phyloP scores from a whole-genome alignment of 2,888 invertebrate species.

The Amiota communis region DNA sequence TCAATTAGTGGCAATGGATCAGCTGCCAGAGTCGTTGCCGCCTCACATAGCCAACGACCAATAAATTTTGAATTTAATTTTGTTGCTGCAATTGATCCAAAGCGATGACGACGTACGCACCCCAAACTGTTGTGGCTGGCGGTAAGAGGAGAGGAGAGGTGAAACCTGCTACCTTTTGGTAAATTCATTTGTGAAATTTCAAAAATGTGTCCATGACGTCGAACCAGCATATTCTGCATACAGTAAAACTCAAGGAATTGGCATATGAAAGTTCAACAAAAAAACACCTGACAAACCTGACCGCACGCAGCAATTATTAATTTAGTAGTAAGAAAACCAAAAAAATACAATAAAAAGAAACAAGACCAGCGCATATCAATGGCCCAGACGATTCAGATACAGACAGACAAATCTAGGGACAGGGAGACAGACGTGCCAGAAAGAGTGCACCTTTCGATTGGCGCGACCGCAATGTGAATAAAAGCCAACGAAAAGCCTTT shows the following conservation, averaged over 20 bases:
- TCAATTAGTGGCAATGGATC: slow-evolving; percentile 40
- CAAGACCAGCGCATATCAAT: slow-evolving; percentile 26
- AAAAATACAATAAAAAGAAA: slow-evolving; percentile 13
- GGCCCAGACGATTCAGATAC: neutral
- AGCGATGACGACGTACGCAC: too few relatives aligned
- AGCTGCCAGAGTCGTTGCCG: slow-evolving; percentile 33
- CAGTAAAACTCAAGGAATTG: neutral
- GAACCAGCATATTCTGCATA: slow-evolving; percentile 25
- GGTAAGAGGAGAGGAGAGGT: neutral
- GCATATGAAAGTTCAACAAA: slow-evolving; percentile 19
- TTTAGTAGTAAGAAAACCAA: slow-evolving; percentile 44
- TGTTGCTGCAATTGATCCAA: slow-evolving; percentile 15
- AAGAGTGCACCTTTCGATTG: slow-evolving; percentile 55
- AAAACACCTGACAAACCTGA: slow-evolving; percentile 55
- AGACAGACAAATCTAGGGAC: neutral
- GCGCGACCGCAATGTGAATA: slow-evolving; percentile 47
- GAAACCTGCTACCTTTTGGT: slow-evolving; percentile 4
- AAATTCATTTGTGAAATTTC: slow-evolving; percentile 40
- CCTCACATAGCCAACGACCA: slow-evolving; percentile 31
- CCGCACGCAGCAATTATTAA: slow-evolving; percentile 59
- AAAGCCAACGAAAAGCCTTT: slow-evolving; percentile 5
- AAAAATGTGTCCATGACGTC: slow-evolving; percentile 39
- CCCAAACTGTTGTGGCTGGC: too few relatives aligned
- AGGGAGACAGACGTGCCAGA: neutral
- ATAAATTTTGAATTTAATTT: slow-evolving; percentile 47